Base-by-base conservation (phyloP, 1,140 invertebrate species). In the Andrena cerasifolii region DNA sequence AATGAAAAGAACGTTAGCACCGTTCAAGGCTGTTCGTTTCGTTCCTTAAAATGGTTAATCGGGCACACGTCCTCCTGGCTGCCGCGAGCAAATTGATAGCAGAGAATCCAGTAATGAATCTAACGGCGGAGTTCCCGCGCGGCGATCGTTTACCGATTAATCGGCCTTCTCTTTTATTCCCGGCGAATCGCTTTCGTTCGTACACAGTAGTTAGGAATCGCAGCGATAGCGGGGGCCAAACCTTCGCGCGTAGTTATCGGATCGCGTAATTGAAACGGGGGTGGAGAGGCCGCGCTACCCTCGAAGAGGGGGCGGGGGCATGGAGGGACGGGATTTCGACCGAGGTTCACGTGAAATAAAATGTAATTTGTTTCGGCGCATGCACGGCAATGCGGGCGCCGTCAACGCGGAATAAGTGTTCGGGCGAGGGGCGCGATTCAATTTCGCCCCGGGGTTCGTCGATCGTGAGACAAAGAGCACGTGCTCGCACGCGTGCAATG, bases 391-490 rank as follows among this genome's bases (percentile, higher is more conserved):
- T 63, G 53, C 53, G 40, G 6, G 33, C 24, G 8, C 47, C 18
- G 24, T 28, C 47, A 14, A 54, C 24, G 59, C 47, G 71, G 59
- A 62, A 73, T 63, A 73, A 73, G 71, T 43, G 72, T 68, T 76
- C 33, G 36, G 5, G 3, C 0, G 24, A 6, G 51, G 36, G 43
- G 43, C 51, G 54, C 70, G 75, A 79, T 82, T 72, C 75, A 66
- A 82, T 83, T 83, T 74, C 51, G 45, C 28, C 53, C 21, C 26
- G 40, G 33, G 21, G 24, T 47, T 18, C n/a, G 5, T 10, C 33
- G 63, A 65, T 70, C 75, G 68, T 74, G 63, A 7, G 47, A 59
- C 54, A 70, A 61, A 66, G 43, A 73, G 33, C 77, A 63, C 40
- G 36, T 74, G 24, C 16, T 40, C 18, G 14, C 18, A 12, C 18